Conservation (phyloP, 1,140 invertebrate genomes). For the Kradibia gibbosae region DNA sequence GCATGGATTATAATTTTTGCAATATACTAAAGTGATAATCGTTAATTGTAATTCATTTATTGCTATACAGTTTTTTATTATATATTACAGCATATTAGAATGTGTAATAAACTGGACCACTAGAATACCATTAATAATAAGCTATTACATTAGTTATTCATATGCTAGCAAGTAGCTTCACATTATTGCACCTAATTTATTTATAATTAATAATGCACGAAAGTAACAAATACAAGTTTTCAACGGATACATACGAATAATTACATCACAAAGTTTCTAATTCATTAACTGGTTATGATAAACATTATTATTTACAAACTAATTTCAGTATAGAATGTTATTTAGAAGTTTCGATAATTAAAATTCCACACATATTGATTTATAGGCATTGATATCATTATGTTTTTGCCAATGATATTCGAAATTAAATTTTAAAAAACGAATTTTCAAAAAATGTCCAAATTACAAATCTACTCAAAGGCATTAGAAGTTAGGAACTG, state of each 20-base stretch:
- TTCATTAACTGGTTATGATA: slow-evolving; percentile 25
- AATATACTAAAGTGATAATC: not conserved
- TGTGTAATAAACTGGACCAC: slow-evolving; percentile 18
- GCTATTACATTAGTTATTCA: slow-evolving; percentile 33
- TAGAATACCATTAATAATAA: slow-evolving; percentile 42
- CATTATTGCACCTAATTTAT: not conserved
- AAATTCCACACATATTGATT: not conserved
- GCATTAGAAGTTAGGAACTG: no score
- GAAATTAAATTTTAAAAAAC: not conserved
- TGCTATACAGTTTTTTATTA: slow-evolving; percentile 13
- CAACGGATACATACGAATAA: not conserved
- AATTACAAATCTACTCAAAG: no score
- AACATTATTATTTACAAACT: slow-evolving; percentile 3
- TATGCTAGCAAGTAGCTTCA: not conserved
- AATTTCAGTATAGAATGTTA: not conserved
- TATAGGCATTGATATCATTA: not conserved
- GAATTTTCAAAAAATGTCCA: no score
- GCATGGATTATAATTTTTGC: not conserved
- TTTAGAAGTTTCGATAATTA: not conserved
- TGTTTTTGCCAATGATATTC: not conserved
- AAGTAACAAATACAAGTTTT: not conserved
- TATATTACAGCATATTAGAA: slow-evolving; percentile 23
- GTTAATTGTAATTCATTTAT: slow-evolving; percentile 32
- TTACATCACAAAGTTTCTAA: not conserved
- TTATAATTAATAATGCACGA: slow-evolving; percentile 30